Conservation (phyloP, 2,888 invertebrate species). For the Carterocephalus palaemon region DNA sequence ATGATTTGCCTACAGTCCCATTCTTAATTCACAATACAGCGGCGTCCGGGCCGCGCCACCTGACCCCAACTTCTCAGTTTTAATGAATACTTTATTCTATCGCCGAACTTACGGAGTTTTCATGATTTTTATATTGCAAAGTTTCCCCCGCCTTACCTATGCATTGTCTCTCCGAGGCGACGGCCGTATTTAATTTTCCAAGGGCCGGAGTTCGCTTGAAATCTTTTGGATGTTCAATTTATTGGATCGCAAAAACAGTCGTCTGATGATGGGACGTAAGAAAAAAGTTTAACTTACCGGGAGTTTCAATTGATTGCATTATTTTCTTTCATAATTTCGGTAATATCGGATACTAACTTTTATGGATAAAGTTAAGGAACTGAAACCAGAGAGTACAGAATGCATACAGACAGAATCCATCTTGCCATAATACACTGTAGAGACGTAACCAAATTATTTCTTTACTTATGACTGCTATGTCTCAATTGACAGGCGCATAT, state of each 20-base stretch:
- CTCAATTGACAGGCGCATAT: too few relatives aligned
- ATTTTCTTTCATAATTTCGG: too few relatives aligned
- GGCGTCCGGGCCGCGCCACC: conserved; percentile 42
- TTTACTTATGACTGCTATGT: too few relatives aligned
- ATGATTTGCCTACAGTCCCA: too few relatives aligned
- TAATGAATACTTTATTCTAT: conserved; percentile 72
- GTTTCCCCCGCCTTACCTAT: conserved; percentile 66
- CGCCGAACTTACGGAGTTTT: conserved; percentile 55
- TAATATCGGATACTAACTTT: too few relatives aligned
- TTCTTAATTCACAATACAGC: conserved; percentile 35
- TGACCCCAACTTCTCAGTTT: conserved; percentile 53
- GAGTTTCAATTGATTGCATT: conserved; percentile 11
- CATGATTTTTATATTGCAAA: conserved; percentile 75
- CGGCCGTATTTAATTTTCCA: conserved; percentile 64
- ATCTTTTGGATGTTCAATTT: conserved; percentile 24
- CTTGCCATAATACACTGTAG: too few relatives aligned
- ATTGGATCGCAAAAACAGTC: conserved; percentile 28
- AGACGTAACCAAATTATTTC: too few relatives aligned
- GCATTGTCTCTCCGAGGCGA: conserved; percentile 56
- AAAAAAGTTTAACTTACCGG: conserved; percentile 1
- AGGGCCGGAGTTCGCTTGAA: conserved; percentile 26
- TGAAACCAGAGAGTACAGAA: too few relatives aligned
- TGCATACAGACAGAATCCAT: too few relatives aligned
- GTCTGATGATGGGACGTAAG: conserved; percentile 15
- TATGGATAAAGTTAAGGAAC: too few relatives aligned